Base-by-base conservation (phyloP, 2,888 invertebrate species). In the Lasioglossum malachurum region DNA sequence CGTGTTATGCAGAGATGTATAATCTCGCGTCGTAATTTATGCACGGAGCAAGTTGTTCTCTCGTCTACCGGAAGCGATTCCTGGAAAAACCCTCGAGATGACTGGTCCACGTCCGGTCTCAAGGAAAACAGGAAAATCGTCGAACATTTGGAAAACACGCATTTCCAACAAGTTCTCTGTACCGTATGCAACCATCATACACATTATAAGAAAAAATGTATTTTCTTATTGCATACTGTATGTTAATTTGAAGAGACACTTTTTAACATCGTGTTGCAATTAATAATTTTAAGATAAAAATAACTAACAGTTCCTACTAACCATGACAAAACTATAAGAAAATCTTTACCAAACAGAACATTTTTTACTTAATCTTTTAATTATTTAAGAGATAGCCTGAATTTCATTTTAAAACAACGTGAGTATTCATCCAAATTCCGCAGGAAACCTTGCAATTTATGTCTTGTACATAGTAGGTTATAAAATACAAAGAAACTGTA, bases 81-180 rank as follows among this genome's bases (percentile, higher is more conserved):
- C n/a, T 23, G 64, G 80, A 85, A 85, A 84, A 57, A 53, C 23
- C 7, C 44, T 16, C 10, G 5, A 35, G 73, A 16, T 44, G 73
- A 31, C 10, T 16, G 8, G 31, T 31, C 31, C 27, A 10, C n/a
- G 16, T 38, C 49, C 31, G 67, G 23, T 75, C 41, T 53, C 79
- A 27, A 27, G 19, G n/a, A 23, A 16, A 23, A 60, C 44, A 57
- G 57, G 74, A 44, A 75, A 79, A 64, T 53, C 75, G 38, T 80
- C 84, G 83, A 86, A 80, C 75, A 53, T 81, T 53, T 71, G 64
- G 57, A 75, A 38, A 60, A 31, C 14, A 86, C 86, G 88, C 83
- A 79, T 88, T 82, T 84, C 7, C 1, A 14, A 27, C 27, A 27
- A 60, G 60, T 14, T 27, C 4, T 49, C 2, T 8, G 23, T 23